Evolutionary conservation across 2,888 invertebrate genomes (phyloP).

Genomic region (Chaitophorus viminalis): DNA sequence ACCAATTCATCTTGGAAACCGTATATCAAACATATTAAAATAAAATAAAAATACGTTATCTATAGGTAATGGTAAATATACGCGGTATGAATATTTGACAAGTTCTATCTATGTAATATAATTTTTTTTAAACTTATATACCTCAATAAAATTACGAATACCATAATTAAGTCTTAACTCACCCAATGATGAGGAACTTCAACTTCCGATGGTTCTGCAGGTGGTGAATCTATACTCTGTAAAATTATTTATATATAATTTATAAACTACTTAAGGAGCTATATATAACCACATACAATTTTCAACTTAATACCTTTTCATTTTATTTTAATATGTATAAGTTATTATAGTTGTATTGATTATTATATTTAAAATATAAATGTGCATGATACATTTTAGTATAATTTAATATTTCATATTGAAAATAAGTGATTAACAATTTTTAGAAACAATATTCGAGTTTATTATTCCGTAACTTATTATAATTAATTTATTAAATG

Average conservation of each 20-base stretch:
- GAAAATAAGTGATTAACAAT: no score
- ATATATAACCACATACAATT: no score
- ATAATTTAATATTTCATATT: no score
- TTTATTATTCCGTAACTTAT: no score
- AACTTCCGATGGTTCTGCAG: conserved; percentile 65
- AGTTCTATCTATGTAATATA: neutral
- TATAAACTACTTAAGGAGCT: neutral
- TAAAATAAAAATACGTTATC: neutral
- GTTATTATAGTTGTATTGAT: neutral
- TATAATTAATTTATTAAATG: no score
- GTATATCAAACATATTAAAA: neutral
- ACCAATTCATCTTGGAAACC: neutral
- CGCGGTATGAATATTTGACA: neutral
- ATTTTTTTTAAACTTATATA: neutral
- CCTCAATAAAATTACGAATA: neutral
- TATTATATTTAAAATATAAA: neutral
- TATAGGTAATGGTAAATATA: neutral
- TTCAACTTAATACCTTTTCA: neutral
- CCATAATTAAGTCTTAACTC: conserved; percentile 63
- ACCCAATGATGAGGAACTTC: conserved; percentile 66
- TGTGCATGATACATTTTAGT: no score
- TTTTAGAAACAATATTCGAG: no score
- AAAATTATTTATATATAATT: conserved; percentile 48
- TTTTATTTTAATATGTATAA: neutral
- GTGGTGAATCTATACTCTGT: conserved; percentile 65